Evolutionary conservation across 2,888 invertebrate species (phyloP).

Genomic region (Latrodectus hesperus): DNA sequence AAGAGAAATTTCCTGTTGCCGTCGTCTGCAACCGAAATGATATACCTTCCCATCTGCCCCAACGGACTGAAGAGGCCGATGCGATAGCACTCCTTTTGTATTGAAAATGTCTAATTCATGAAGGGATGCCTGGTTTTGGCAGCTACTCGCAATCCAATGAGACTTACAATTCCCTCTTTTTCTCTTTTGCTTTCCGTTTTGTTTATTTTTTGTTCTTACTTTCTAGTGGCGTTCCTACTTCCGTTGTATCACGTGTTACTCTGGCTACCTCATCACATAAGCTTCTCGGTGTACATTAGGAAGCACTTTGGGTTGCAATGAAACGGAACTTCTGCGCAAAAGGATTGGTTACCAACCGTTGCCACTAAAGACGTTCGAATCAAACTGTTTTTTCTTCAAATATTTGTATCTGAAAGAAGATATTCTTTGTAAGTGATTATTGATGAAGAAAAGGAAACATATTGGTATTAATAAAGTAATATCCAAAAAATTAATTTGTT

Average conservation of each 20-base stretch:
- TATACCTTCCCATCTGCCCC: not conserved
- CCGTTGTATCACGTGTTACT: not conserved
- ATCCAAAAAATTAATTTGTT: too few species aligned
- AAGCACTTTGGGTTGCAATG: not conserved
- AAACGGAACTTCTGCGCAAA: too few species aligned
- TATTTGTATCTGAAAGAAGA: not conserved
- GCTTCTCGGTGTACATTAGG: slow-evolving; percentile 30
- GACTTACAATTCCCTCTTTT: not conserved
- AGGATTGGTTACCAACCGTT: too few species aligned
- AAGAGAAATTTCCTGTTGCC: too few species aligned
- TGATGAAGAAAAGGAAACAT: too few species aligned
- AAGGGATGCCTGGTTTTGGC: slow-evolving; percentile 38
- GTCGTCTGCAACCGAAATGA: too few species aligned
- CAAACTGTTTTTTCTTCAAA: too few species aligned
- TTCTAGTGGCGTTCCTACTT: not conserved
- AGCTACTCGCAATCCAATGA: slow-evolving; percentile 28
- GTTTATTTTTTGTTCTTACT: slow-evolving; percentile 7
- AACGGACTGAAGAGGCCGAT: not conserved
- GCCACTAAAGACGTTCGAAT: too few species aligned
- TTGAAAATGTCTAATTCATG: slow-evolving; percentile 52
- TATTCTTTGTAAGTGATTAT: not conserved
- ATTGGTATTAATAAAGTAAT: too few species aligned
- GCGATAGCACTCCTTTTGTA: slow-evolving; percentile 23
- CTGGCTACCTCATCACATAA: slow-evolving; percentile 21
- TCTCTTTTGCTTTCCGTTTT: not conserved